phyloP scores from a whole-genome alignment of 1,140 invertebrate genomes.

The Neuroterus valhalla region DNA sequence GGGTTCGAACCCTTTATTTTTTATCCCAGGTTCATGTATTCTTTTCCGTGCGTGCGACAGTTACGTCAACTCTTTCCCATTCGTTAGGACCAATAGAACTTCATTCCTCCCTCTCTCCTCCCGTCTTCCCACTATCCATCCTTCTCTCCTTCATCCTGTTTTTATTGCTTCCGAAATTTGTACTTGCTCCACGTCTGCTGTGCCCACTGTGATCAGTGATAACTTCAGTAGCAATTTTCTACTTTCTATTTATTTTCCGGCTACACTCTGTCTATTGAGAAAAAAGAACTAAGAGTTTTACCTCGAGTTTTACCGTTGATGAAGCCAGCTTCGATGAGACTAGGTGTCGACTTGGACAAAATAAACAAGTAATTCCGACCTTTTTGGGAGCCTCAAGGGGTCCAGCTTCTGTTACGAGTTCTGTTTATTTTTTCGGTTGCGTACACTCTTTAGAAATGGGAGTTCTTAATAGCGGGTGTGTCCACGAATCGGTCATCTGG shows the following conservation, averaged over 20 bases:
- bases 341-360: background rate
- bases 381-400: constrained; percentile 13
- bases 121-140: no score
- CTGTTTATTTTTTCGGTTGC: constrained; percentile 26
- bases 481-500: background rate
- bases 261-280: background rate
- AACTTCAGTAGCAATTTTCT: background rate
- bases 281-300: background rate
- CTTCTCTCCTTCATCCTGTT: background rate
- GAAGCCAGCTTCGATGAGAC: background rate
- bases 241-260: background rate
- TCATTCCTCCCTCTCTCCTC: background rate
- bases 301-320: background rate
- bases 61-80: background rate
- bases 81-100: constrained; percentile 6
- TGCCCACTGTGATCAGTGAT: background rate
- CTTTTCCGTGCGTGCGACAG: no score
- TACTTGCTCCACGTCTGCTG: background rate
- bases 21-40: no score
- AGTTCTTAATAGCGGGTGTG: background rate
- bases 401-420: background rate
- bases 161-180: background rate
- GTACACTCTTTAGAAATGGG: constrained; percentile 3
- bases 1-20: no score
- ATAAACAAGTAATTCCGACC: background rate